phyloP scores from a whole-genome alignment of 2,888 invertebrate species.

The Eugnorisma glareosa region DNA sequence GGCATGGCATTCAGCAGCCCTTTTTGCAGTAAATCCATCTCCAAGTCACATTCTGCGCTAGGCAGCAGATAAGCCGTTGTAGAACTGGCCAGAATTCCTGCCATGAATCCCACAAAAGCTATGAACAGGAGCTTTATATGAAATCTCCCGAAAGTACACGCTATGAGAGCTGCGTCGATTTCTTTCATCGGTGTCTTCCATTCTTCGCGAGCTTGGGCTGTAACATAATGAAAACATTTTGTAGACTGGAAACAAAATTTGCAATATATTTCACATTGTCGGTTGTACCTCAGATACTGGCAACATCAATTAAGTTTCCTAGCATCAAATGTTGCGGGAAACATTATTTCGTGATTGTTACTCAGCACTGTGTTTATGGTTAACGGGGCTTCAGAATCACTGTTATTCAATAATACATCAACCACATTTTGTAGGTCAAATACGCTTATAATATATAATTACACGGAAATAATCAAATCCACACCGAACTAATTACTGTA shows the following conservation, averaged over 20 bases:
- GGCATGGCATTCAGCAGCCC: constrained; percentile 82
- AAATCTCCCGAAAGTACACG: constrained; percentile 80
- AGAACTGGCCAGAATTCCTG: constrained; percentile 75
- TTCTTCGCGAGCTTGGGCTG: constrained; percentile 71
- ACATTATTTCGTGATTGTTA: background rate
- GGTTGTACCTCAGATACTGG: background rate
- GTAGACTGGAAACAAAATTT: background rate
- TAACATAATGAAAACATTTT: constrained; percentile 24
- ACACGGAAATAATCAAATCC: constrained; percentile 5
- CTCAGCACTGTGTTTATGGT: background rate
- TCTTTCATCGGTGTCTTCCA: constrained; percentile 78
- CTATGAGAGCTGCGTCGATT: constrained; percentile 78
- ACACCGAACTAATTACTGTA: constrained; percentile 6
- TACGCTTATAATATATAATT: background rate
- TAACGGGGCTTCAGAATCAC: background rate
- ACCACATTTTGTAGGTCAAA: constrained; percentile 13
- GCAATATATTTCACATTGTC: background rate
- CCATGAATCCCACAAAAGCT: constrained; percentile 72
- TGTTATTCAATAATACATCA: background rate
- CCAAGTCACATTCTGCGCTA: constrained; percentile 82
- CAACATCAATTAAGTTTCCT: background rate
- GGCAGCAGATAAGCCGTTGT: constrained; percentile 80
- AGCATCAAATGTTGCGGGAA: background rate
- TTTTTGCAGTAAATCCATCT: constrained; percentile 81
- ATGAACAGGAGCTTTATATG: constrained; percentile 75